A percentile compares a stretch with the other conserved stretches of the same genome.
Evolutionary conservation across 2,113 vertebrate genomes (phyloP).

Genomic region (Sclerurus mexicanus): DNA sequence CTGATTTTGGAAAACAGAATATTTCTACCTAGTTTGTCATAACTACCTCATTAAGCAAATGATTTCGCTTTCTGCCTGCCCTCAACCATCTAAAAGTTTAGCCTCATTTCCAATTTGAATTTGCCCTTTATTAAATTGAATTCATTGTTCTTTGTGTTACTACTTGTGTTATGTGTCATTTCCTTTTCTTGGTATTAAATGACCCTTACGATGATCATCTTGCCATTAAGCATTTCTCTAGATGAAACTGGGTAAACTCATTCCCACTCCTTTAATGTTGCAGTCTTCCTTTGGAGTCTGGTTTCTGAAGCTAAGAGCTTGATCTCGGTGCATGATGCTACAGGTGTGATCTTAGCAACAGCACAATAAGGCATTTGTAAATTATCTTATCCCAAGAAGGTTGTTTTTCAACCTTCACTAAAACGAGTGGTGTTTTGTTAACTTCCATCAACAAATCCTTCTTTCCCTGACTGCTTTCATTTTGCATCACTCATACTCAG

Average conservation of each 20-base stretch:
- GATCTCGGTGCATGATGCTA: background rate
- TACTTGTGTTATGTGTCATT: slow-evolving; percentile 34
- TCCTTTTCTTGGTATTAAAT: slow-evolving; percentile 32
- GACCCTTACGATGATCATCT: slow-evolving; percentile 31
- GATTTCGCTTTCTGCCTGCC: background rate
- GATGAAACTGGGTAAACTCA: background rate
- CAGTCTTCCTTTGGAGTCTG: background rate
- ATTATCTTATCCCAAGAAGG: background rate
- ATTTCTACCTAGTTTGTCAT: background rate
- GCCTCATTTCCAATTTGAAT: slow-evolving; percentile 44
- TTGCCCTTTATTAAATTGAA: slow-evolving; percentile 53
- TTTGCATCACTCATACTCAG: background rate
- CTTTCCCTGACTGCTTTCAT: background rate
- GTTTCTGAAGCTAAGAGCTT: background rate
- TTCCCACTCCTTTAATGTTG: background rate
- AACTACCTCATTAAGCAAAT: slow-evolving; percentile 54
- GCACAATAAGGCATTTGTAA: background rate
- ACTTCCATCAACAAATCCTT: background rate
- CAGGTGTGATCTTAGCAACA: background rate
- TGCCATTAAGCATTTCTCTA: slow-evolving; percentile 21
- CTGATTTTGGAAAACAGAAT: background rate
- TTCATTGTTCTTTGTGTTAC: slow-evolving; percentile 28
- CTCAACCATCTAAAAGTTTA: slow-evolving; percentile 15
- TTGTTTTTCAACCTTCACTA: background rate
- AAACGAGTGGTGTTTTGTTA: background rate